These are phyloP conservation scores for Anhinga rufa DNA, from an alignment of 2,113 vertebrate genomes.

Conservation along the genomic window DNA sequence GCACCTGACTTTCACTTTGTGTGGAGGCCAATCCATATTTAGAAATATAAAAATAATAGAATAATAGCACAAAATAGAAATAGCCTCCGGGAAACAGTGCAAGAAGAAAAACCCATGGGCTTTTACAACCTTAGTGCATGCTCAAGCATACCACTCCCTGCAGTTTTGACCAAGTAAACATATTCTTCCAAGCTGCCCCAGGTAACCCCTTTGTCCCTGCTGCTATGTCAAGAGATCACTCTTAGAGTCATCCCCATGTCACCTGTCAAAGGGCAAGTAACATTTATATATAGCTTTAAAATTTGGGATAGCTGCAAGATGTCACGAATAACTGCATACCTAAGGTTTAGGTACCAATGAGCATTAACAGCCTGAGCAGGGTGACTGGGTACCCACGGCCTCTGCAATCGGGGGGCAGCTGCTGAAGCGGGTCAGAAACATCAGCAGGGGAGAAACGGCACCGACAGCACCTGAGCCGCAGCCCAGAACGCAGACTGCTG, in stretches of 20 bases:
- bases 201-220: neutral
- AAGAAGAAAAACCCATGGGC: neutral
- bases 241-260: neutral
- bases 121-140: neutral
- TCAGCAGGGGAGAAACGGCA: neutral
- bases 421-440: neutral
- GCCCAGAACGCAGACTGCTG: neutral
- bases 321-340: neutral
- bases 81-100: neutral
- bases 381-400: neutral
- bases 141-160: rapidly evolving
- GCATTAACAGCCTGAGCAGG: neutral
- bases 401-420: rapidly evolving
- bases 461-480: rapidly evolving
- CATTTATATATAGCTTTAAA: neutral
- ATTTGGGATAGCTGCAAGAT: rapidly evolving
- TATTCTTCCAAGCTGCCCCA: neutral
- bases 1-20: neutral
- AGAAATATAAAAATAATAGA: neutral
- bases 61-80: neutral
- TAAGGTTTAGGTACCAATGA: neutral
- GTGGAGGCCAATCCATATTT: neutral
- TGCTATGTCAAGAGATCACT: neutral
- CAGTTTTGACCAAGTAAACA: neutral
- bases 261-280: neutral